Evolutionary conservation across 2,113 vertebrate species (phyloP).

Genomic region (Rhinoptilus africanus): DNA sequence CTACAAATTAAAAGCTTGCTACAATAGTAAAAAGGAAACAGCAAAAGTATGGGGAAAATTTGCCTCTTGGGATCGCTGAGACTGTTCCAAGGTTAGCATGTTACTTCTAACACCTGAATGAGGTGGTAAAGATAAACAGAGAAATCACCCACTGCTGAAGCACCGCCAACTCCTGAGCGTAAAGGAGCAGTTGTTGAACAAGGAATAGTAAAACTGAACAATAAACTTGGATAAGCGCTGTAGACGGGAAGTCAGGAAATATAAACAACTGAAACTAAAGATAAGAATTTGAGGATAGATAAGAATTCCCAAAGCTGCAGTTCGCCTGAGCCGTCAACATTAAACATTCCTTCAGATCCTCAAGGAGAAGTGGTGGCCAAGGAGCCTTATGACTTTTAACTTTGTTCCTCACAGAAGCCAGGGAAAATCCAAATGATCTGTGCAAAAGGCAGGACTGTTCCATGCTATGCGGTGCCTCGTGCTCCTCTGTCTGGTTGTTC

Average conservation of each 20-base stretch:
- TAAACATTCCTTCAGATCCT: conserved; percentile 29
- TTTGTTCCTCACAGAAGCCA: background rate
- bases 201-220: conserved; percentile 52
- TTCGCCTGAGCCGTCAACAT: background rate
- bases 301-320: conserved; percentile 60
- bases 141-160: conserved; percentile 34
- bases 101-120: conserved; percentile 37
- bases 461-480: background rate
- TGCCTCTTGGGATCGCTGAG: background rate
- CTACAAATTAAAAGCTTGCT: background rate
- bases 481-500: conserved; percentile 11
- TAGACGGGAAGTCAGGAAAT: conserved; percentile 46
- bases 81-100: conserved; percentile 5
- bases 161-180: background rate
- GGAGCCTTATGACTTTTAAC: background rate
- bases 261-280: conserved; percentile 55
- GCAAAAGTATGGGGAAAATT: background rate
- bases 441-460: background rate
- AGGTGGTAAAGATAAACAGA: conserved; percentile 47
- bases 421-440: background rate
- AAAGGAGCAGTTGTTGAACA: conserved; percentile 52
- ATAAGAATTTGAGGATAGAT: conserved; percentile 49
- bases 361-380: conserved; percentile 13
- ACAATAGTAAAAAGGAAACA: background rate
- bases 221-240: conserved; percentile 51